Evolutionary conservation across 2,797 vertebrate genomes (phyloP).

Genomic region (Tadarida brasiliensis): DNA sequence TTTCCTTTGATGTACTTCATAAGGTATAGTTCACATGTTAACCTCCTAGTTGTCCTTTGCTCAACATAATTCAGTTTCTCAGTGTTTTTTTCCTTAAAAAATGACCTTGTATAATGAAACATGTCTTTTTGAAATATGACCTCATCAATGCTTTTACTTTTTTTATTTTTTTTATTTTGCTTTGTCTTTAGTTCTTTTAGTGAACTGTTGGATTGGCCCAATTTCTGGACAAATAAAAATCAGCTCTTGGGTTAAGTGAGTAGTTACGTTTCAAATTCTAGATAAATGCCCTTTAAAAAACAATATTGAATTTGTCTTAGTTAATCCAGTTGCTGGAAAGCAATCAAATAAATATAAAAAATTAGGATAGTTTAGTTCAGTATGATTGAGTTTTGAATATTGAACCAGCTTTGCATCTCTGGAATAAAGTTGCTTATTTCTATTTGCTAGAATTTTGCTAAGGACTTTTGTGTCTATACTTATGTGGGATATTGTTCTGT

Average conservation of each 20-base stretch:
- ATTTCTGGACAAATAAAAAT: conserved; percentile 8
- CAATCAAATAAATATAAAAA: conserved; percentile 35
- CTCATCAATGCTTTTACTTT: not conserved
- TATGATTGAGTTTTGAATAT: not conserved
- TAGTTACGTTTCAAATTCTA: not conserved
- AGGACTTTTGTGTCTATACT: not conserved
- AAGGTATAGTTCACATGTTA: not conserved
- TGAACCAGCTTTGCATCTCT: not conserved
- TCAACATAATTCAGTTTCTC: not conserved
- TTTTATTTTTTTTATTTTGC: not conserved
- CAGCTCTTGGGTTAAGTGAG: not conserved
- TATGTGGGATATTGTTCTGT: not conserved
- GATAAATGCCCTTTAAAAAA: not conserved
- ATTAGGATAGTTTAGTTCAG: not conserved
- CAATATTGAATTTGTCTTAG: not conserved
- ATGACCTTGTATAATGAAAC: not conserved
- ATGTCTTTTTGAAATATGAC: conserved; percentile 7
- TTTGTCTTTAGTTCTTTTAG: not conserved
- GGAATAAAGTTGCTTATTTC: not conserved
- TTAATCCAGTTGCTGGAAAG: not conserved
- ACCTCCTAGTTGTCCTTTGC: not conserved
- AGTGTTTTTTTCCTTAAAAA: conserved; percentile 19
- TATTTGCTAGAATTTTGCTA: not conserved
- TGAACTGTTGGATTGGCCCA: not conserved
- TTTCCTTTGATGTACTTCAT: not conserved